Conservation (phyloP, 2,888 invertebrate genomes). For the Gortyna flavago region DNA sequence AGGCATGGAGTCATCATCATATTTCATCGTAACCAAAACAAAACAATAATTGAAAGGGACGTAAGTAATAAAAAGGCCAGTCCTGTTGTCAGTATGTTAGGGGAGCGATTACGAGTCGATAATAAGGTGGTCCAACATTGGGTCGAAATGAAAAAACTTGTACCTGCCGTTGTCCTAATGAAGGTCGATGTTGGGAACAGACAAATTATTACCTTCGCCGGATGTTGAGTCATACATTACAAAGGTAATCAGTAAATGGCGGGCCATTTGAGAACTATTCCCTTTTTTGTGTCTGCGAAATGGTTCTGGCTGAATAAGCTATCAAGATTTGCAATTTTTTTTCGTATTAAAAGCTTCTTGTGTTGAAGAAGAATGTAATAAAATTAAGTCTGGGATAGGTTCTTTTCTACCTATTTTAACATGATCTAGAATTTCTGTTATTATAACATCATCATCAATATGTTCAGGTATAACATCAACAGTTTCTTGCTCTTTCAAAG, state of each 20-base stretch:
- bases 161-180: conserved; percentile 84
- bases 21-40: conserved; percentile 63
- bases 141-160: conserved; percentile 79
- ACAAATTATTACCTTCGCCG: conserved; percentile 75
- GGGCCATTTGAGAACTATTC: conserved; percentile 56
- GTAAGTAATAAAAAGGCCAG: conserved; percentile 77
- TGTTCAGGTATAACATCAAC: neutral
- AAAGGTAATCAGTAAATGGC: conserved; percentile 67
- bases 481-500: neutral
- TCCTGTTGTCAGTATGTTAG: conserved; percentile 70
- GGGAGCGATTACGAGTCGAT: conserved; percentile 77
- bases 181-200: conserved; percentile 78
- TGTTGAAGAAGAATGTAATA: neutral
- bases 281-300: conserved; percentile 53
- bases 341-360: neutral
- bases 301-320: conserved; percentile 28
- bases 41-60: conserved; percentile 65
- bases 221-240: conserved; percentile 70
- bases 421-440: conserved; percentile 4
- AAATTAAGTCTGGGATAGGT: neutral
- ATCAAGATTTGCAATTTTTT: conserved; percentile 19
- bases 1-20: conserved; percentile 60
- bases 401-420: neutral
- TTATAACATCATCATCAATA: neutral
- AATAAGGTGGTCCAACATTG: conserved; percentile 78